Base-by-base conservation (phyloP, 2,888 invertebrate species). In the Caenorhabditis drosophilae region DNA sequence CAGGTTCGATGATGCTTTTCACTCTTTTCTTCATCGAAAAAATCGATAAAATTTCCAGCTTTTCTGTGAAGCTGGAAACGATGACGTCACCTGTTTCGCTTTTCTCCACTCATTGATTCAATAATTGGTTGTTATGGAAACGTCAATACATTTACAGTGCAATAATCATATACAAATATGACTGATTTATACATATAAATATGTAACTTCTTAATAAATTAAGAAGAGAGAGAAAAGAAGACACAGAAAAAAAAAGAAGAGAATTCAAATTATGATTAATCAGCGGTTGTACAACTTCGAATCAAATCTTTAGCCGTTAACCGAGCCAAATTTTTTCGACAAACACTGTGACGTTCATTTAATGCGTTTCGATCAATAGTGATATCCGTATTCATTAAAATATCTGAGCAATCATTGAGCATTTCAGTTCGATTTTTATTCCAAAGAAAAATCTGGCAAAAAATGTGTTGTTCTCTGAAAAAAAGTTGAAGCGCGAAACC, bases 221-320 rank as follows among this genome's bases (percentile, higher is more conserved):
- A n/a, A n/a, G n/a, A n/a, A n/a, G n/a, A n/a, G n/a, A n/a, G n/a
- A n/a, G n/a, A n/a, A n/a, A n/a, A n/a, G n/a, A n/a, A n/a, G n/a
- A n/a, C n/a, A n/a, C n/a, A n/a, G n/a, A n/a, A n/a, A n/a, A n/a
- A n/a, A n/a, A n/a, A n/a, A n/a, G n/a, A n/a, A n/a, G n/a, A n/a
- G n/a, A n/a, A n/a, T n/a, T n/a, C n/a, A n/a, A n/a, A n/a, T n/a
- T n/a, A n/a, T n/a, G n/a, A n/a, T 72, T 50, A 78, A 50, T 78
- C 78, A 9, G 76, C 58, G 20, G 78, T 78, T 1, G 78, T 78
- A 48, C 77, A 77, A 52, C 76, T 76, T 42, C 78, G 62, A 46
- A 78, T 64, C 15, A 78, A 61, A 54, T 76, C 75, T 45, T 73
- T 72, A 15, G 67, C 67, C 1, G 55, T 67, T 40, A 73, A 52